Evolutionary conservation across 1,140 invertebrate species (phyloP).

Genomic region (Pectinophora gossypiella): DNA sequence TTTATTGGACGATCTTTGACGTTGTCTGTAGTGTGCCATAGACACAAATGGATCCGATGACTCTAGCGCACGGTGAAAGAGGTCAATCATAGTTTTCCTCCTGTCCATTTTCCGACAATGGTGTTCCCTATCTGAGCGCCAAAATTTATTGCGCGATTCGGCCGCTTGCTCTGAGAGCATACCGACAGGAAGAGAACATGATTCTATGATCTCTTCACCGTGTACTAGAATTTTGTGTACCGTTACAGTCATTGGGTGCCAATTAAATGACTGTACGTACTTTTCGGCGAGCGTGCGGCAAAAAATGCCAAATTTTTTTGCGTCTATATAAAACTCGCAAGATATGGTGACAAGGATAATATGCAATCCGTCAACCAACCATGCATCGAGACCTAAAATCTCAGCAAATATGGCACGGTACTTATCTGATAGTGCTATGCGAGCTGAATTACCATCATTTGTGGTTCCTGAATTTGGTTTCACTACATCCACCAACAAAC

Average conservation of each 20-base stretch:
- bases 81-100: slow-evolving; percentile 3
- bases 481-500: slow-evolving; percentile 6
- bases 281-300: slow-evolving; percentile 2
- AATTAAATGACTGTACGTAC: neutral
- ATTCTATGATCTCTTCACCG: slow-evolving; percentile 22
- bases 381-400: slow-evolving; percentile 6
- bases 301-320: slow-evolving; percentile 1
- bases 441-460: slow-evolving; percentile 9
- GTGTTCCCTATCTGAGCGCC: slow-evolving; percentile 22
- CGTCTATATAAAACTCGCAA: neutral
- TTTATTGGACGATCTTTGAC: too few relatives aligned
- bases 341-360: neutral
- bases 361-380: slow-evolving; percentile 5
- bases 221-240: slow-evolving; percentile 45
- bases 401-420: neutral
- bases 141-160: slow-evolving; percentile 42
- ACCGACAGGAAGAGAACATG: too few relatives aligned
- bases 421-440: slow-evolving; percentile 6
- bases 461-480: slow-evolving; percentile 3
- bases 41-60: slow-evolving; percentile 6
- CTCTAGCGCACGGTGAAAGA: slow-evolving; percentile 3
- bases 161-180: slow-evolving; percentile 42
- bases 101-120: slow-evolving; percentile 14
- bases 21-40: too few relatives aligned
- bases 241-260: slow-evolving; percentile 6